Evolutionary conservation across 2,888 invertebrate genomes (phyloP), one percentile per base, ranked within the genome.

Genomic region (Drosophila koepferae): DNA sequence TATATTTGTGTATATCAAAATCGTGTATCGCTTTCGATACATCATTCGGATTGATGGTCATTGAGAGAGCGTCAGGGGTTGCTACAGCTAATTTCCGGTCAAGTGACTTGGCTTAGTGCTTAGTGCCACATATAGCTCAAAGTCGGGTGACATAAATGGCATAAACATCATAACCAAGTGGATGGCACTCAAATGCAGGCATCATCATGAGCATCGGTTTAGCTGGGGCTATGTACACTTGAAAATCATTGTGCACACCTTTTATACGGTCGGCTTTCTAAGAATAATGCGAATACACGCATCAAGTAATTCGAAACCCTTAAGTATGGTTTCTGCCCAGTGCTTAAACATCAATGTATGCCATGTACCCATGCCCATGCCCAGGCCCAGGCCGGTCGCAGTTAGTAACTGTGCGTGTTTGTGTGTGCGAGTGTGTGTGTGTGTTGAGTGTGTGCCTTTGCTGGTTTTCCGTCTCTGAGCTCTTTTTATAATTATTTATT

Each of bases 401-500:
- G 44, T 20, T 46, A 60, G 41, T 55, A 34, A 49, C 18, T 62
- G 48, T 41, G 41, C 3, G 3, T 63, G 8, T 34, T 2, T 23
- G 40, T 58, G 38, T 40, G 23, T 62, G 43, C n/a, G 51, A 66
- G 70, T 51, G 68, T 65, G 67, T 62, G 60, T 38, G 18, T 69
- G 76, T 56, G 49, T 64, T 56, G 66, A 67, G 63, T 74, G 54
- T 64, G 65, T 53, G 49, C 40, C 48, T 68, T 79, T 77, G 77
- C 46, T 63, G 59, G 59, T 44, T 66, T 53, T 66, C 48, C 56
- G 60, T 76, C 68, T 55, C 58, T 60, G 55, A 8, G 46, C 60
- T 82, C 69, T 81, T 86, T 79, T 90, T 91, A 91, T 90, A 91
- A 91, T 91, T 91, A 91, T 89, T 91, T 91, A 91, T 92, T 91